Conservation (phyloP, 2,797 vertebrate species). For the Iguana delicatissima region DNA sequence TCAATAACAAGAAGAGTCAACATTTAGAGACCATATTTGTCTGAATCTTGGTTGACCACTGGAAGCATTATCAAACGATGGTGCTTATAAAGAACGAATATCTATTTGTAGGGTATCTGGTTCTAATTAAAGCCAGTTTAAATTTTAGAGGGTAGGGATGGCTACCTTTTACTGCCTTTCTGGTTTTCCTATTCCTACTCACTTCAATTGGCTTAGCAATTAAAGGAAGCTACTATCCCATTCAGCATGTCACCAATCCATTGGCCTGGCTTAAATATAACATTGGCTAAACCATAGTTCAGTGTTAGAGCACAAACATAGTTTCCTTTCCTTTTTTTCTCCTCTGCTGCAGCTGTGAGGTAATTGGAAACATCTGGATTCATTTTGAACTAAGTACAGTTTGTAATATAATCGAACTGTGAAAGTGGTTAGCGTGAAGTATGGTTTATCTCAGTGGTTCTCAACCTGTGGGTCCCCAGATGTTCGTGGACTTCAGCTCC, state of each 20-base stretch:
- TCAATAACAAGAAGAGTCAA: neutral
- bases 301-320: neutral
- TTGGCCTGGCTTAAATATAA: neutral
- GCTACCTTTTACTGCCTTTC: neutral
- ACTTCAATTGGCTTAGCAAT: neutral
- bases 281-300: neutral
- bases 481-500: too few species aligned
- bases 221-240: neutral
- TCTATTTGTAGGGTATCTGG: too few species aligned
- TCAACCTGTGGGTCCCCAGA: too few species aligned
- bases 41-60: neutral
- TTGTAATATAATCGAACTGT: neutral
- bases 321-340: neutral
- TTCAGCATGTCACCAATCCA: neutral
- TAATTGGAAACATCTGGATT: neutral
- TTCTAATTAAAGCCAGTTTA: neutral
- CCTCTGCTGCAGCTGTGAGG: too few species aligned
- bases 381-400: neutral
- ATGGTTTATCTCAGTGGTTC: neutral
- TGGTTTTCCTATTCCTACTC: neutral
- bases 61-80: neutral
- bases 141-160: neutral
- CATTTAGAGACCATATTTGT: neutral
- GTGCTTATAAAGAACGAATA: neutral
- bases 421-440: neutral